Conservation (phyloP, 2,888 invertebrate species). For the Hermaeophaga mercurialis region DNA sequence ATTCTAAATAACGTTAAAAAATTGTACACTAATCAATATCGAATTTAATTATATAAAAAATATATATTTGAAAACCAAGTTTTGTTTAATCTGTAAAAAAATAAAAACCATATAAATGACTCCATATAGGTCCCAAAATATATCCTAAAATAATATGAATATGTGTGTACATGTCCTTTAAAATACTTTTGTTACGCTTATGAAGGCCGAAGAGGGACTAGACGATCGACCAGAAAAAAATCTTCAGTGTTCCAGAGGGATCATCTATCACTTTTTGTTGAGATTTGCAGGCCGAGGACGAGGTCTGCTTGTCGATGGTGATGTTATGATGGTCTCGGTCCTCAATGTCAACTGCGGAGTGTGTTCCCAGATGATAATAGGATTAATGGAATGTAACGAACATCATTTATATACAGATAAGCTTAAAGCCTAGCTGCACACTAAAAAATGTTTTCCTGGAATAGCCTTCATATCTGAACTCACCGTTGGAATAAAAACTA, state of each 20-base stretch:
- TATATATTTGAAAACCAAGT: too few species aligned
- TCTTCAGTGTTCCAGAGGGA: constrained; percentile 52
- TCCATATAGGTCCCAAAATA: too few species aligned
- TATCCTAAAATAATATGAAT: too few species aligned
- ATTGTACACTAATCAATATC: too few species aligned
- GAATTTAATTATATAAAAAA: too few species aligned
- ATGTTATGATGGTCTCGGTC: constrained; percentile 11
- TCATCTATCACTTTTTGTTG: constrained; percentile 55
- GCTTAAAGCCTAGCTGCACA: constrained; percentile 4
- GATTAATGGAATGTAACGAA: constrained; percentile 20
- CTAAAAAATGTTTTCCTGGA: constrained; percentile 3
- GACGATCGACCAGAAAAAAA: constrained; percentile 41
- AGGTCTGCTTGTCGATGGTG: constrained; percentile 16
- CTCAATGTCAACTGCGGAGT: constrained; percentile 13
- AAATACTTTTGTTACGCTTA: too few species aligned
- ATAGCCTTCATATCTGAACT: neutral
- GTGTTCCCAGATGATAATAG: constrained; percentile 14
- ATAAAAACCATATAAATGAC: too few species aligned
- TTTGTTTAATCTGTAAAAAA: too few species aligned
- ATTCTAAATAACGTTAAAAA: too few species aligned
- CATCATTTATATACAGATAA: constrained; percentile 14
- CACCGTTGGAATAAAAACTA: neutral
- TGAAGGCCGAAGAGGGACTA: constrained; percentile 16
- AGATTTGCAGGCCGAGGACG: constrained; percentile 47
- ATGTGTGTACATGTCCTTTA: too few species aligned